Evolutionary conservation across 2,888 invertebrate species (phyloP).

Genomic region (Polyommatus iphigenia): DNA sequence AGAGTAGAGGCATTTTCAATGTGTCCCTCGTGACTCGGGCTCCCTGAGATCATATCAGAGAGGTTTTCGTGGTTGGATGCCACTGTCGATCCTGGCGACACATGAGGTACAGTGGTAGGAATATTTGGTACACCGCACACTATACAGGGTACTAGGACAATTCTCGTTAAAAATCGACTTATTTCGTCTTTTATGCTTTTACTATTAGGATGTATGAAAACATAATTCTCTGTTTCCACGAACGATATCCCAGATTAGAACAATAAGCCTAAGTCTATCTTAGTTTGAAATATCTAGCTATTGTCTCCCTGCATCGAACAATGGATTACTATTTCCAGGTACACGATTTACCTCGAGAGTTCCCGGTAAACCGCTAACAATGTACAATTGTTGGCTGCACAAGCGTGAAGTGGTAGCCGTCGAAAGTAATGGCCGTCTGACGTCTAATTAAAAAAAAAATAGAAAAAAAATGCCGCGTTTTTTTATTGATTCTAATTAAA

Average conservation of each 20-base stretch:
- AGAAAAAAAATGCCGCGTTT: too few relatives aligned
- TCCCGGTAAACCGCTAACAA: constrained; percentile 63
- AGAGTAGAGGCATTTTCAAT: too few relatives aligned
- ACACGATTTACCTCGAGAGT: constrained; percentile 54
- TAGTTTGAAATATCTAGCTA: constrained; percentile 37
- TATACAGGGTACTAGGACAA: too few relatives aligned
- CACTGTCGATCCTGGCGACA: too few relatives aligned
- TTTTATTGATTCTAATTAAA: too few relatives aligned
- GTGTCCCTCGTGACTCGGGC: too few relatives aligned
- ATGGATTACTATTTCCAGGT: constrained; percentile 59
- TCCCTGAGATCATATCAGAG: too few relatives aligned
- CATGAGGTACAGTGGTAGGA: too few relatives aligned
- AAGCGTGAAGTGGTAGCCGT: constrained; percentile 26
- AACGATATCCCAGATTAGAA: constrained; percentile 8
- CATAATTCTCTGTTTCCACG: constrained; percentile 16
- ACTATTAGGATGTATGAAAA: not conserved
- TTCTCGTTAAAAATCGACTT: too few relatives aligned
- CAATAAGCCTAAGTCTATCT: constrained; percentile 26
- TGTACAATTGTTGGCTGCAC: constrained; percentile 53
- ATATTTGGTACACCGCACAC: too few relatives aligned
- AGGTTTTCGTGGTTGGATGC: too few relatives aligned
- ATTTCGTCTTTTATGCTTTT: not conserved
- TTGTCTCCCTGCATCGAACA: constrained; percentile 65
- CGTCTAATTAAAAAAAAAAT: too few relatives aligned
- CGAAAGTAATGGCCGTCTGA: constrained; percentile 6